Percentiles rank a stretch among this genome's conserved stretches.
Conservation (phyloP, 2,113 vertebrate species). For the Collichthys lucidus region DNA sequence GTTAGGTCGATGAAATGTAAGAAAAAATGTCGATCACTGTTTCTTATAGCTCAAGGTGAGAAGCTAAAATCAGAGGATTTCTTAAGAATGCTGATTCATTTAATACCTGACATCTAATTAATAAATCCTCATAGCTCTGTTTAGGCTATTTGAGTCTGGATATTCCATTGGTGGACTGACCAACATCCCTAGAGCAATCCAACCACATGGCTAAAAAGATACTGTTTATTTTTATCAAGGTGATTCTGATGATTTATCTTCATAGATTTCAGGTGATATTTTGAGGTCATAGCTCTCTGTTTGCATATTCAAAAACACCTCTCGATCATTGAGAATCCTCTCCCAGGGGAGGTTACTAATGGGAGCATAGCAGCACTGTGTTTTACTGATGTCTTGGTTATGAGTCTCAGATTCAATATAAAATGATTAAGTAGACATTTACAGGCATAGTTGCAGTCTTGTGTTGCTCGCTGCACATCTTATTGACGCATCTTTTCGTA, state of each 20-base stretch:
- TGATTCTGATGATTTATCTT: neutral
- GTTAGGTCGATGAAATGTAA: too few species aligned
- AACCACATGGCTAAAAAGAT: neutral
- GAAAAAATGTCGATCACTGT: too few species aligned
- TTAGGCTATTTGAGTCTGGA: too few species aligned
- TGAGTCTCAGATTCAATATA: constrained; percentile 3
- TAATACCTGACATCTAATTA: too few species aligned
- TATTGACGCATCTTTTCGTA: neutral
- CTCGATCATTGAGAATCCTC: neutral
- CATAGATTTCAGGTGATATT: neutral
- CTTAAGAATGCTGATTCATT: too few species aligned
- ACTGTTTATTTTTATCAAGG: neutral
- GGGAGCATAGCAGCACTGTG: neutral
- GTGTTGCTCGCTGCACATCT: neutral
- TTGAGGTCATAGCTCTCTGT: neutral
- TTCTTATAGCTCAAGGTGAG: too few species aligned
- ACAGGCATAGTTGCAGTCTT: neutral
- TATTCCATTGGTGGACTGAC: too few species aligned
- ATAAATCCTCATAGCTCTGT: too few species aligned
- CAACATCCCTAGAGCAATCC: too few species aligned
- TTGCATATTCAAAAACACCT: neutral
- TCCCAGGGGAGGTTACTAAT: neutral
- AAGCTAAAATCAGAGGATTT: too few species aligned
- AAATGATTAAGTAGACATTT: constrained; percentile 22
- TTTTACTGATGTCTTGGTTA: constrained; percentile 9